Evolutionary conservation across 2,888 invertebrate species (phyloP).

Genomic region (Venustoraphidia nigricollis): DNA sequence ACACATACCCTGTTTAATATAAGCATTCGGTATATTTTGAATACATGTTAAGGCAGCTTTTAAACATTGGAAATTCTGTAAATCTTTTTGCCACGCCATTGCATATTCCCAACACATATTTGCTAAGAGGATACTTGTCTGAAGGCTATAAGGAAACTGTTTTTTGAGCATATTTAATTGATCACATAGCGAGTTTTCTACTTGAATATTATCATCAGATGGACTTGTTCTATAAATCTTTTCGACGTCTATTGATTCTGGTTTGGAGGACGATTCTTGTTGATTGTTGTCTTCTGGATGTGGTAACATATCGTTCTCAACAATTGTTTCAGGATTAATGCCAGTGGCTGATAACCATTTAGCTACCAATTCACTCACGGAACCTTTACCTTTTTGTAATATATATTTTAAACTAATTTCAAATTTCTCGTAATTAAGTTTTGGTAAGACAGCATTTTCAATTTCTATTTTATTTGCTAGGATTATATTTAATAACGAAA

Average conservation of each 20-base stretch:
- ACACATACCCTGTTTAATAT: conserved; percentile 65
- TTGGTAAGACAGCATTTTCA: conserved; percentile 31
- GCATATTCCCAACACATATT: conserved; percentile 90
- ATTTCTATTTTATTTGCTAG: conserved; percentile 35
- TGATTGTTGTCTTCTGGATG: conserved; percentile 15
- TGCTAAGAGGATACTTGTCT: conserved; percentile 60
- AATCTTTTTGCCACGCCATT: conserved; percentile 69
- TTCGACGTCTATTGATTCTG: conserved; percentile 6
- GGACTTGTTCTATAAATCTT: conserved; percentile 1
- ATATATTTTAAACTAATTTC: conserved; percentile 51
- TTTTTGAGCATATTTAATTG: conserved; percentile 47
- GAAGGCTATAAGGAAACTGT: conserved; percentile 77
- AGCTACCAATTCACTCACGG: conserved; percentile 77
- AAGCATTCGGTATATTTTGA: conserved; percentile 44
- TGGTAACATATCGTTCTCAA: conserved; percentile 32
- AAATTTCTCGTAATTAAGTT: conserved; percentile 35
- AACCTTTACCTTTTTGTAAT: conserved; percentile 53
- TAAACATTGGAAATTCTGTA: conserved; percentile 46
- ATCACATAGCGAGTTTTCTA: conserved; percentile 29
- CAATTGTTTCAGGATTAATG: conserved; percentile 45
- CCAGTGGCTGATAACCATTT: conserved; percentile 71
- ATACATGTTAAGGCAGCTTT: conserved; percentile 58
- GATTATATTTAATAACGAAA: conserved; percentile 62
- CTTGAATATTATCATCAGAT: not conserved
- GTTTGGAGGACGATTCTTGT: conserved; percentile 3